Evolutionary conservation across 2,888 invertebrate species (phyloP), one percentile per base, ranked within the genome.

Genomic region (Sycophila texana): DNA sequence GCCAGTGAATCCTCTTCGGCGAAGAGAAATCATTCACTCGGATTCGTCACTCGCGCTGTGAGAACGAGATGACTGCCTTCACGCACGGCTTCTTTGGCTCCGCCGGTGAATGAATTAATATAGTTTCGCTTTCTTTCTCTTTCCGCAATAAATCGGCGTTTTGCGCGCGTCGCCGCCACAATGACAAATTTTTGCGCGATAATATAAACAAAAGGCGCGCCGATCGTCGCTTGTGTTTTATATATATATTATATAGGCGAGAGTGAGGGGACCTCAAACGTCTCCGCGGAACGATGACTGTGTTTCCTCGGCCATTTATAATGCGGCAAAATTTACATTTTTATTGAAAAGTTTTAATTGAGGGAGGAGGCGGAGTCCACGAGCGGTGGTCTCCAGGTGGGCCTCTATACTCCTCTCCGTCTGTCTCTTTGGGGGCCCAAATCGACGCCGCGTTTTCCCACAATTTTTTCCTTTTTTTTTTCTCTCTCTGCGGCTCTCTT

Each of bases 261-360:
- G 58, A 20, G 58, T 13, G 60, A 60, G 60, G 12, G 61, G 30
- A 26, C 26, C 18, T 20, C 16, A n/a, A n/a, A n/a, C n/a, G 49
- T 3, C n/a, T 26, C 20, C 13, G 7, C n/a, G 55, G 53, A 30
- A 14, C 67, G 75, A 75, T 68, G 75, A 78, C 81, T 77, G 77
- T 74, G 77, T 72, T 71, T 77, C 71, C 77, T 63, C 63, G 13
- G 20, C 51, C 76, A 71, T 77, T 77, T 72, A 74, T 79, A 74
- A 81, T 74, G 39, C 73, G 51, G 53, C 58, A 22, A 77, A 81
- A 82, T 82, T 82, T 66, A 79, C 81, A 82, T 82, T 82, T 80
- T 82, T 82, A 82, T 82, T 79, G 81, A 82, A 82, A 82, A 77
- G 60, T 72, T 67, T 53, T 47, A 81, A 77, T 81, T 65, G 79